Evolutionary conservation across 1,140 invertebrate genomes (phyloP).

Genomic region (Drosophila littoralis): DNA sequence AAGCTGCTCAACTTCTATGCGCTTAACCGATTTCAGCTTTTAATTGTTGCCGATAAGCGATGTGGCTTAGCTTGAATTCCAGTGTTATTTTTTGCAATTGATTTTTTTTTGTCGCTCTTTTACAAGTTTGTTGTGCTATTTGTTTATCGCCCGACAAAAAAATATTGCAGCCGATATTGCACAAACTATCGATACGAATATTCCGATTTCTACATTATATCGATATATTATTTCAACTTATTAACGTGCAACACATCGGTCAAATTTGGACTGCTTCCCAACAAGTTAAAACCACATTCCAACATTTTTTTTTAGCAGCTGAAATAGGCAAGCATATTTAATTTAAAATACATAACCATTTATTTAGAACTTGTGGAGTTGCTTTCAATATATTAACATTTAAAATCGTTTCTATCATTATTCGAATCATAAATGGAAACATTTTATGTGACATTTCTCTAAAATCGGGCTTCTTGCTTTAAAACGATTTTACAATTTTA

Average conservation of each 20-base stretch:
- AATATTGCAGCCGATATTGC: not conserved
- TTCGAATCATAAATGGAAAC: slow-evolving; percentile 5
- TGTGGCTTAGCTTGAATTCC: slow-evolving; percentile 7
- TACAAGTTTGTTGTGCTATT: slow-evolving; percentile 54
- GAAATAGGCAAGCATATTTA: not conserved
- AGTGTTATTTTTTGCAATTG: slow-evolving; percentile 56
- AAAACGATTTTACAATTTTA: slow-evolving; percentile 3
- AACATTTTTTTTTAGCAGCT: no score
- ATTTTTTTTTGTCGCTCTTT: slow-evolving; percentile 63
- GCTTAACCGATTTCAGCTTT: slow-evolving; percentile 36
- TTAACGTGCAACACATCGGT: not conserved
- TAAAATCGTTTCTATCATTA: slow-evolving; percentile 20
- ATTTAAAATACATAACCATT: slow-evolving; percentile 29
- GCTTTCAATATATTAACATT: slow-evolving; percentile 23
- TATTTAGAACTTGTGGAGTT: slow-evolving; percentile 33
- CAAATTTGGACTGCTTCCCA: not conserved
- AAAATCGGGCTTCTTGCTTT: not conserved
- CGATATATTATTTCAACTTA: not conserved
- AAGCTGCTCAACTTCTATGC: slow-evolving; percentile 19
- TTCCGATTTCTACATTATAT: not conserved
- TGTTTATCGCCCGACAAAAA: slow-evolving; percentile 42
- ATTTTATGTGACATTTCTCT: slow-evolving; percentile 1
- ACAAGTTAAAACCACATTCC: no score
- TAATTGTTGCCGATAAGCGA: slow-evolving; percentile 22
- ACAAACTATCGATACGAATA: not conserved